Conservation (phyloP, 2,888 invertebrate species). For the Monochamus alternatus region DNA sequence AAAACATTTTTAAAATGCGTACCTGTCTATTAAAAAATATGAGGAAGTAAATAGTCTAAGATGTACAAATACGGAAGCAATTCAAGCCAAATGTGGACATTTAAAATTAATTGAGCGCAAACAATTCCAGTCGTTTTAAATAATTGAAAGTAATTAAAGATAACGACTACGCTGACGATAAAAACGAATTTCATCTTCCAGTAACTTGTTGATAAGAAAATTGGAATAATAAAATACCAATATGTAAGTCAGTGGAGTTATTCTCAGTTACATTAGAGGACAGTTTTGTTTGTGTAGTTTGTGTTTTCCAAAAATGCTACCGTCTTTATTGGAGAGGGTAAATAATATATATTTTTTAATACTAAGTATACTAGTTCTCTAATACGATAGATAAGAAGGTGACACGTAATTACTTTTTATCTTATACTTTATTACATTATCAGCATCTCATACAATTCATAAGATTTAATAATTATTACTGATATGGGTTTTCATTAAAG, state of each 20-base stretch:
- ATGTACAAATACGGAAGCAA: not conserved
- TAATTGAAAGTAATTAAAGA: not conserved
- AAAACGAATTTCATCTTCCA: conserved; percentile 6
- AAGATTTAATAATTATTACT: too few species aligned
- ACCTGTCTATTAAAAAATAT: not conserved
- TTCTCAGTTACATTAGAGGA: conserved; percentile 28
- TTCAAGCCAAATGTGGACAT: not conserved
- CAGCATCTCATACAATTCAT: too few species aligned
- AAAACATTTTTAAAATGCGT: not conserved
- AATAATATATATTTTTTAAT: conserved; percentile 33
- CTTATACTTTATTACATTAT: too few species aligned
- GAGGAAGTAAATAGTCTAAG: not conserved
- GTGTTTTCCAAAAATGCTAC: conserved; percentile 50
- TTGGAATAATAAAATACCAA: conserved; percentile 17
- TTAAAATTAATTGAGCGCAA: not conserved
- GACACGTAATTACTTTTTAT: too few species aligned
- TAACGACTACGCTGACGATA: not conserved
- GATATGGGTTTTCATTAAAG: too few species aligned
- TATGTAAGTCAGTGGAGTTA: not conserved
- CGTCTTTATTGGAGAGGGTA: conserved; percentile 57
- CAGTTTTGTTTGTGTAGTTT: conserved; percentile 32
- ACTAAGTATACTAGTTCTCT: too few species aligned
- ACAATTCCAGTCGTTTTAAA: not conserved
- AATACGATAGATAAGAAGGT: too few species aligned
- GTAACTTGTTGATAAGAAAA: conserved; percentile 19